These are phyloP conservation scores for Anguilla obscura DNA, from an alignment of 2,797 vertebrate genomes.

Conservation along the genomic window DNA sequence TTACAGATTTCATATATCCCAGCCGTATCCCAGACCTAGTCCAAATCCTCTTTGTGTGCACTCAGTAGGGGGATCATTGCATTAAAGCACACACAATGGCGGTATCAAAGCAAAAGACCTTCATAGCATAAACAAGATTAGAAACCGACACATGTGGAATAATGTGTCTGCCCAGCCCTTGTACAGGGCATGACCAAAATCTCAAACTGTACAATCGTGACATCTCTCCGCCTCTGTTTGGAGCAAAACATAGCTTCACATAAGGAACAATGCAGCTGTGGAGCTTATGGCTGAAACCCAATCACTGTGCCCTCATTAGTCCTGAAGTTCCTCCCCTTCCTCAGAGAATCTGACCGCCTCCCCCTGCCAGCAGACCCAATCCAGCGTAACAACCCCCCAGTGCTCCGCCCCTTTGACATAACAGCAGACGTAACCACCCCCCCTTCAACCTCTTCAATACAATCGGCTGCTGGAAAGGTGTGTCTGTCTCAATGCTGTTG, in stretches of 20 bases:
- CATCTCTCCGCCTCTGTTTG: neutral
- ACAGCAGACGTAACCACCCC: neutral
- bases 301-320: neutral
- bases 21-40: neutral
- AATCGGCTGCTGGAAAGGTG: neutral
- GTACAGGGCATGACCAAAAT: neutral
- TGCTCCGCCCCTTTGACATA: neutral
- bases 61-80: constrained; percentile 19
- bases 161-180: neutral
- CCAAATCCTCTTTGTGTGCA: constrained; percentile 32
- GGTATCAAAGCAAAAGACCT: neutral
- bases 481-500: neutral
- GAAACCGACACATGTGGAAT: neutral
- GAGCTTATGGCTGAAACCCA: neutral
- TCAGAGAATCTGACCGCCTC: neutral
- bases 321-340: neutral
- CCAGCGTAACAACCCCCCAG: neutral
- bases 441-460: neutral
- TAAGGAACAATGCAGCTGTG: neutral
- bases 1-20: neutral
- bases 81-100: neutral
- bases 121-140: constrained; percentile 11
- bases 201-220: neutral
- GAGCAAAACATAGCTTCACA: neutral
- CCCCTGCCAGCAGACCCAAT: neutral